Base-by-base conservation (phyloP, 2,113 vertebrate genomes). In the Miniopterus natalensis region DNA sequence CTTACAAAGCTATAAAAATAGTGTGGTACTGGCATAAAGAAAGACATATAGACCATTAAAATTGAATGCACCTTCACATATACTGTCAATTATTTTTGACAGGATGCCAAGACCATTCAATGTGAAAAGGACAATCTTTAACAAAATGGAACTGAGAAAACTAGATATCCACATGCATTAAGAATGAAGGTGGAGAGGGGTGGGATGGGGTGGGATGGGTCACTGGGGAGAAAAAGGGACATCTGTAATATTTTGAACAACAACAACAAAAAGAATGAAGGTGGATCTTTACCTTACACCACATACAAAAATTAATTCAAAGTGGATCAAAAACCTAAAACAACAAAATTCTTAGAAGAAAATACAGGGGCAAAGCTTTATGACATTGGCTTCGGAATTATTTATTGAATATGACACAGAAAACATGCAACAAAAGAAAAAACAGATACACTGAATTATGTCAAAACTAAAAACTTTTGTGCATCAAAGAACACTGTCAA, bases 381-480 rank as follows among this genome's bases (percentile, higher is more conserved):
- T 23, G 14, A 85, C 31, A 70, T 2, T 81, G 59, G 42, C 86
- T 70, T 75, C 53, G 55, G 42, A 89, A 74, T 68, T n/a, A 51
- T 74, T 92, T 89, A 27, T 74, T 75, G 13, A 27, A 47, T 85
- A 59, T 90, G 27, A 96, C 29, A 93, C 27, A 61, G 61, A 86
- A 81, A 59, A 80, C 2, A 80, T 12, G n/a, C n/a, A 68, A 49
- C 59, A 85, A 68, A 66, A 74, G 15, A 59, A 93, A 73, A 83
- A 80, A 78, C 0, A 65, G 6, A 63, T 71, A 74, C 80, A 87
- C 0, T 13, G 21, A 2, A 68, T 47, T 68, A 55, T 0, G 74
- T 45, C 68, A 88, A 86, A 94, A 86, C 75, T 70, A 83, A 61
- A 85, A 90, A 89, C 23, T 61, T 55, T 11, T 92, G 25, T 11